A percentile compares a stretch with the other conserved stretches of the same genome.
These are phyloP conservation scores for Epicampocera succincta DNA, from an alignment of 2,888 invertebrate genomes.

Conservation along the genomic window DNA sequence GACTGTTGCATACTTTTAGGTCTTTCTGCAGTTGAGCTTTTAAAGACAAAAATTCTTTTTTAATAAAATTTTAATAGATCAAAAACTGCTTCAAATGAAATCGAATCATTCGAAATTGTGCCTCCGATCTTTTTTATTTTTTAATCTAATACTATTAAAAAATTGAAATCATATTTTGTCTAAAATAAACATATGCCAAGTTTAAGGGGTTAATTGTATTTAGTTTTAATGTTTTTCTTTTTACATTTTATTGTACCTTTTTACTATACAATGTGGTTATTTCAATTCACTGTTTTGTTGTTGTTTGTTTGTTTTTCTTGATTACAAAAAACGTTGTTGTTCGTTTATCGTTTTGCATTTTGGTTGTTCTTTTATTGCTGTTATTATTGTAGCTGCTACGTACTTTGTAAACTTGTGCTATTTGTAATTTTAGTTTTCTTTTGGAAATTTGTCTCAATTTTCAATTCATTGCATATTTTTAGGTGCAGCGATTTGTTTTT, in stretches of 20 bases:
- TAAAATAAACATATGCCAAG: background rate
- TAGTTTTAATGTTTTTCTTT: conserved; percentile 7
- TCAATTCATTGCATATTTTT: conserved; percentile 69
- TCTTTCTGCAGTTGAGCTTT: no score
- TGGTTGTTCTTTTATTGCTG: conserved; percentile 19
- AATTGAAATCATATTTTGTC: no score
- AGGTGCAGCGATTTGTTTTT: conserved; percentile 41
- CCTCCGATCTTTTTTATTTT: no score
- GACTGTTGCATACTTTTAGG: no score
- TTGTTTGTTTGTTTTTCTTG: conserved; percentile 41
- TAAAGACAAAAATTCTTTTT: no score
- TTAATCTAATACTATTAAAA: no score
- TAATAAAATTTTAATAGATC: no score
- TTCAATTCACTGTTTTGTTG: conserved; percentile 44
- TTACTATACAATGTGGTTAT: conserved; percentile 22
- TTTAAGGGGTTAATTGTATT: conserved; percentile 17
- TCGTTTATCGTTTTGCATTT: conserved; percentile 21
- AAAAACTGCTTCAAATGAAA: no score
- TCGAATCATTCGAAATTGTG: no score
- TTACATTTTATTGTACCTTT: background rate
- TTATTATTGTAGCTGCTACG: conserved; percentile 49
- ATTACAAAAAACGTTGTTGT: conserved; percentile 46
- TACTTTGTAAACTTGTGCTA: conserved; percentile 13
- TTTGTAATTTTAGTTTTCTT: background rate
- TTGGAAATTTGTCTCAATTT: conserved; percentile 34